Conservation (phyloP, 2,888 invertebrate species). For the Cheilosia urbana region DNA sequence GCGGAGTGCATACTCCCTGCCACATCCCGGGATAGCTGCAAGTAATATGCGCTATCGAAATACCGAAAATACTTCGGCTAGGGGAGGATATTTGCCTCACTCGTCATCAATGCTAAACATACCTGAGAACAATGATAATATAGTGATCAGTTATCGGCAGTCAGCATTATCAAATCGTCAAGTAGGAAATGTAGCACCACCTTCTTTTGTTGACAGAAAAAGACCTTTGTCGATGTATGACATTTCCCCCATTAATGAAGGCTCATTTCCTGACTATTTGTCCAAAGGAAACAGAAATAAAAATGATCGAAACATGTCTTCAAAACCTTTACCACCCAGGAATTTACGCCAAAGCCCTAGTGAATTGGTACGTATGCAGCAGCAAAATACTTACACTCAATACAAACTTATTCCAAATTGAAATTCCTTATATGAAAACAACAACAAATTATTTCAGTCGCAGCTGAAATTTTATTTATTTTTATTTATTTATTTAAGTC, state of each 20-base stretch:
- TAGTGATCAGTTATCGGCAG: conserved; percentile 65
- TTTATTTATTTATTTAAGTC: too few species aligned
- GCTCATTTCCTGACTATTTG: conserved; percentile 54
- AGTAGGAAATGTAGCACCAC: conserved; percentile 39
- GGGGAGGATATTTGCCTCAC: conserved; percentile 62
- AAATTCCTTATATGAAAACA: conserved; percentile 16
- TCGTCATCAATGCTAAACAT: conserved; percentile 77
- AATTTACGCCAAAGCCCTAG: conserved; percentile 77
- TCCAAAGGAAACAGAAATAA: conserved; percentile 56
- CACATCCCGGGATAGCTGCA: conserved; percentile 78
- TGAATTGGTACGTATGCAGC: conserved; percentile 77
- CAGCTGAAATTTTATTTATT: conserved; percentile 4
- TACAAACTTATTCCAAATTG: not conserved
- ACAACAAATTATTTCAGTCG: conserved; percentile 42
- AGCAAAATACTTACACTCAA: not conserved
- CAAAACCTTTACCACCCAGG: conserved; percentile 40
- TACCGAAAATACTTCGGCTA: conserved; percentile 68
- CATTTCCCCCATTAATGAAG: conserved; percentile 45
- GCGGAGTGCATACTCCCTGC: conserved; percentile 77
- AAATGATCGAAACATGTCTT: conserved; percentile 37
- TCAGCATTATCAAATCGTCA: conserved; percentile 46
- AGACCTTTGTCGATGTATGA: conserved; percentile 69
- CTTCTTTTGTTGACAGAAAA: conserved; percentile 59
- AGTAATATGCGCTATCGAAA: conserved; percentile 77
- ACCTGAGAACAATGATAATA: conserved; percentile 64